Evolutionary conservation across 2,797 vertebrate genomes (phyloP).

Genomic region (Hippopotamyrus pictus): DNA sequence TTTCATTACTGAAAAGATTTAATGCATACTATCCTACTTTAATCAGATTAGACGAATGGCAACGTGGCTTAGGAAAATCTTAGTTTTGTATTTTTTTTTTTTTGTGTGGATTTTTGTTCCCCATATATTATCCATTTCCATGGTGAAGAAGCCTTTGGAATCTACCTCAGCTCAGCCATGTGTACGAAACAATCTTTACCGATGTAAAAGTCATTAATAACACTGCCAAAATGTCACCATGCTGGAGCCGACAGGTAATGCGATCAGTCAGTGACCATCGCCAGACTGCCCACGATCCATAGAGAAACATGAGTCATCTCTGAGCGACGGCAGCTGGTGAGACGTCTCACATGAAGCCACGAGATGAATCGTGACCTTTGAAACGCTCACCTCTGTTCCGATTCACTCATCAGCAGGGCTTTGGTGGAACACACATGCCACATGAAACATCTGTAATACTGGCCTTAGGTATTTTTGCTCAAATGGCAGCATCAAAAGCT

Average conservation of each 20-base stretch:
- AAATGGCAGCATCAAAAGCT: neutral
- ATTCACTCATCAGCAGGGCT: neutral
- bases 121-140: neutral
- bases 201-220: neutral
- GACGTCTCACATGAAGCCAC: neutral
- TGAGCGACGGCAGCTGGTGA: neutral
- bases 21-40: neutral
- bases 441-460: neutral
- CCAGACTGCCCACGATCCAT: neutral
- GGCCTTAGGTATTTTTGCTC: neutral
- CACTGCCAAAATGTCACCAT: neutral
- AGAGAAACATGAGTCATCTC: neutral
- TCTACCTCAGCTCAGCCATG: neutral
- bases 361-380: neutral
- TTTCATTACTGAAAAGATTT: neutral
- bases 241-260: neutral
- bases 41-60: neutral
- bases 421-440: neutral
- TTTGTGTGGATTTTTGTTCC: neutral
- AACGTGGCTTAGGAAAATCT: neutral
- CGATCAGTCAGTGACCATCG: neutral
- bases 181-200: neutral
- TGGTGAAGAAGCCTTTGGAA: neutral
- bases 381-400: neutral
- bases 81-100: neutral